Evolutionary conservation across 2,113 vertebrate species (phyloP), one percentile per base, ranked within the genome.

Genomic region (Coryphaenoides rupestris): DNA sequence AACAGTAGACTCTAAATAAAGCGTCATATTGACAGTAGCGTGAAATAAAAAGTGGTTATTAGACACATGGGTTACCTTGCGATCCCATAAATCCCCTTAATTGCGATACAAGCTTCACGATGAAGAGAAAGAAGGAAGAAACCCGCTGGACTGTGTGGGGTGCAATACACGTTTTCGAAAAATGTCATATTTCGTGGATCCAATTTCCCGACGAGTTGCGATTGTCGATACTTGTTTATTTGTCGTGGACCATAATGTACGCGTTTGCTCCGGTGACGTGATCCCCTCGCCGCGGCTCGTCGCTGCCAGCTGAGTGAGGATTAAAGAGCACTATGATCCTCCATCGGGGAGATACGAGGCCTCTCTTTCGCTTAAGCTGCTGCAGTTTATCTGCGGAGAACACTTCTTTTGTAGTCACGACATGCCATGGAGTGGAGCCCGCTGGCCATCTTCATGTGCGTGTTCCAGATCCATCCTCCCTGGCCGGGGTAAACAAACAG

Each of bases 71-170:
- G 22, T 86, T 89, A 92, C 91, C 91, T 91, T 90, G 88, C 80
- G 90, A 91, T 83, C 90, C 90, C 90, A 92, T 91, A 90, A 88
- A 91, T 89, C 62, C 86, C 79, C 80, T 84, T 76, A 87, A 85
- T 76, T 63, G 75, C 75, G 73, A 79, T 66, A 67, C 49, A 78
- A 77, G 72, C 70, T 69, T 81, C 87, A 84, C 84, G 86, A 77
- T 73, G 76, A 84, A 66, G 59, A 76, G 74, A 81, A 68, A 77
- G 40, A 76, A 63, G 71, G 72, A 63, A 67, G 77, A 26, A 60
- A 62, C 50, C 63, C 70, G 66, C 74, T 68, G 71, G 65, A 53
- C 14, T 22, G 66, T 21, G 9, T 21, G 23, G 16, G 56, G 54
- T 24, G 66, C 52, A 70, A 22, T 28, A 49, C 60, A 54, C 60